Percentiles rank a stretch among this genome's conserved stretches.
Conservation (phyloP, 2,888 invertebrate genomes). For the Hypolimnas misippus region DNA sequence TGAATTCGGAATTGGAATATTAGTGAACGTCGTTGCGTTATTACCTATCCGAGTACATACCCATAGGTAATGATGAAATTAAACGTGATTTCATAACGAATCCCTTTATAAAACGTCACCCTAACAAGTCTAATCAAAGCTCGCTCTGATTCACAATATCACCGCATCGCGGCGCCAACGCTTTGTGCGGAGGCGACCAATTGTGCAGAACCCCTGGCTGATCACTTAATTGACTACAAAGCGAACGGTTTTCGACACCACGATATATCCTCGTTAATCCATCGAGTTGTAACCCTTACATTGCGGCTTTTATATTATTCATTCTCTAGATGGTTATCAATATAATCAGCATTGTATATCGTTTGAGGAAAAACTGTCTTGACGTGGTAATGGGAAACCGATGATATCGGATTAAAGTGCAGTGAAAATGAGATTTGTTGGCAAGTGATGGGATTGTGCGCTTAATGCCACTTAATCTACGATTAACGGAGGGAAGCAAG, state of each 20-base stretch:
- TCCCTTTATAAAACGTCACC: constrained; percentile 60
- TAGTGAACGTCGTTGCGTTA: background rate
- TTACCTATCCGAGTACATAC: constrained; percentile 2
- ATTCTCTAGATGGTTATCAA: too few relatives aligned
- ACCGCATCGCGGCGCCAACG: constrained; percentile 62
- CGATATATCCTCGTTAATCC: constrained; percentile 41
- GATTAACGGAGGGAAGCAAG: constrained; percentile 65
- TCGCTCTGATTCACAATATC: constrained; percentile 59
- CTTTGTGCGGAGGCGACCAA: constrained; percentile 81
- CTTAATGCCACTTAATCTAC: constrained; percentile 73
- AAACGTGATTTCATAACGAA: constrained; percentile 23
- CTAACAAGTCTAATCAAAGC: constrained; percentile 71
- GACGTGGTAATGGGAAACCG: constrained; percentile 50
- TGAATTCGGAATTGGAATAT: background rate
- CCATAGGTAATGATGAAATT: constrained; percentile 25
- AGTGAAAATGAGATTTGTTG: constrained; percentile 78
- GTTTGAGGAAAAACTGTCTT: constrained; percentile 37
- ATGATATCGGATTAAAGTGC: constrained; percentile 74
- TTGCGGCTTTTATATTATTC: constrained; percentile 43
- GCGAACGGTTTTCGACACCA: constrained; percentile 67
- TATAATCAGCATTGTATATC: constrained; percentile 37
- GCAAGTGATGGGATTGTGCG: constrained; percentile 75
- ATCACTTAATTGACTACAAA: constrained; percentile 82
- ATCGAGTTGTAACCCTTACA: constrained; percentile 44
- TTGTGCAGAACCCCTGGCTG: constrained; percentile 80